phyloP scores from a whole-genome alignment of 2,888 invertebrate genomes.

The Phyto melanocephala region DNA sequence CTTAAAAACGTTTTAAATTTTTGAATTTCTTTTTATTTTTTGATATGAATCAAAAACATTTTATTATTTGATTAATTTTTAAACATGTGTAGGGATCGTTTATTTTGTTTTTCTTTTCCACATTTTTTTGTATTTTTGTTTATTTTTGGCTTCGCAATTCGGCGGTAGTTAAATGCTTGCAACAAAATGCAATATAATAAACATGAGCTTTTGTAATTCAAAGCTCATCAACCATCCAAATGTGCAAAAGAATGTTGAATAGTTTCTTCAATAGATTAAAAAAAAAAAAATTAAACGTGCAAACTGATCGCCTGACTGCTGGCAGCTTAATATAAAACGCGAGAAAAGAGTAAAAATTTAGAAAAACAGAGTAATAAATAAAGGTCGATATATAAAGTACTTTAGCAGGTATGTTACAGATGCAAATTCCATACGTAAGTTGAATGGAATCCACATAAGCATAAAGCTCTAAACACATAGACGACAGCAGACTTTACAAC shows the following conservation, averaged over 20 bases:
- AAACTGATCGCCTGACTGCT: not conserved
- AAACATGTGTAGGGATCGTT: not conserved
- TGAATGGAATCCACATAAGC: no score
- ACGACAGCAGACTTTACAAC: no score
- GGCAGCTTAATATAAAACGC: not conserved
- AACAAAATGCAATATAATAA: constrained; percentile 19
- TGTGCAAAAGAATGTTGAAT: constrained; percentile 30
- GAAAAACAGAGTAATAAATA: not conserved
- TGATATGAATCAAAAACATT: no score
- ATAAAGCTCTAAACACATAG: no score
- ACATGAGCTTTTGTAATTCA: constrained; percentile 13
- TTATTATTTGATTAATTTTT: not conserved
- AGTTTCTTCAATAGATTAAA: not conserved
- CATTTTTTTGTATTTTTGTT: not conserved
- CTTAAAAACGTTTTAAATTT: not conserved
- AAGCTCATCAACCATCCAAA: not conserved
- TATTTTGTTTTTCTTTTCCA: not conserved
- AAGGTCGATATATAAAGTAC: not conserved
- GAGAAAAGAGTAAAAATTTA: not conserved
- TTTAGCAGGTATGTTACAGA: no score
- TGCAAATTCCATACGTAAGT: no score
- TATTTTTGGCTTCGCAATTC: not conserved
- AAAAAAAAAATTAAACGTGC: not conserved
- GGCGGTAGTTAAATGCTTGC: not conserved
- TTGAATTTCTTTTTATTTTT: not conserved